Conservation (phyloP, 2,113 vertebrate species). For the Verasper variegatus region DNA sequence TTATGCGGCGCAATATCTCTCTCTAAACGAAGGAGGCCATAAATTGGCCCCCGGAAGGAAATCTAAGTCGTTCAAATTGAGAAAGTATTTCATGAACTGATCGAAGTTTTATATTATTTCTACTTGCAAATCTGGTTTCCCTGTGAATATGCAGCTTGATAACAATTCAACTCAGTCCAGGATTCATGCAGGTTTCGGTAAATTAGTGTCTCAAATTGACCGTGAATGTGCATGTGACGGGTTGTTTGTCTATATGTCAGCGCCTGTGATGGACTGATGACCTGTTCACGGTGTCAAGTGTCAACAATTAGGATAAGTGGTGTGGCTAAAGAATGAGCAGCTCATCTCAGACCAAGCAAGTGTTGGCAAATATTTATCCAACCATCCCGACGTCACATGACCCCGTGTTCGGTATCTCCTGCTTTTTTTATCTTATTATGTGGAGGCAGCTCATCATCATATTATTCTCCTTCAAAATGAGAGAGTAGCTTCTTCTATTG, state of each 20-base stretch:
- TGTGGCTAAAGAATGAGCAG: neutral
- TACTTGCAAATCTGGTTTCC: constrained; percentile 54
- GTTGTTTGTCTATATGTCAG: too few species aligned
- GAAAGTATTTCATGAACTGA: constrained; percentile 77
- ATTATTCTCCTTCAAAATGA: constrained; percentile 1
- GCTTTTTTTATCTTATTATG: neutral
- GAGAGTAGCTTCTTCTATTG: neutral
- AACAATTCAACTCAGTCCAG: neutral
- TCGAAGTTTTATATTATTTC: constrained; percentile 68
- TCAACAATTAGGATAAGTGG: too few species aligned
- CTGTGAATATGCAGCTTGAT: constrained; percentile 14
- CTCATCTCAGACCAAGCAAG: neutral
- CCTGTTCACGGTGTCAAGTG: too few species aligned
- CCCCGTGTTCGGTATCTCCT: neutral
- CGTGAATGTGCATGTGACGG: too few species aligned
- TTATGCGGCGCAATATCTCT: constrained; percentile 83
- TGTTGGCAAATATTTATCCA: constrained; percentile 42
- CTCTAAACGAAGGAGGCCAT: constrained; percentile 71
- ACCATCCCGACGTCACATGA: neutral
- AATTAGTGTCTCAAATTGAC: too few species aligned
- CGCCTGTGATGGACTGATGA: too few species aligned
- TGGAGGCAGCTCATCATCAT: neutral
- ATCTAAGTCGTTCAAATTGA: constrained; percentile 67
- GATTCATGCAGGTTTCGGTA: too few species aligned
- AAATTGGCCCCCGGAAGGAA: constrained; percentile 80